Conservation (phyloP, 2,113 vertebrate genomes). For the Phoxinus phoxinus region DNA sequence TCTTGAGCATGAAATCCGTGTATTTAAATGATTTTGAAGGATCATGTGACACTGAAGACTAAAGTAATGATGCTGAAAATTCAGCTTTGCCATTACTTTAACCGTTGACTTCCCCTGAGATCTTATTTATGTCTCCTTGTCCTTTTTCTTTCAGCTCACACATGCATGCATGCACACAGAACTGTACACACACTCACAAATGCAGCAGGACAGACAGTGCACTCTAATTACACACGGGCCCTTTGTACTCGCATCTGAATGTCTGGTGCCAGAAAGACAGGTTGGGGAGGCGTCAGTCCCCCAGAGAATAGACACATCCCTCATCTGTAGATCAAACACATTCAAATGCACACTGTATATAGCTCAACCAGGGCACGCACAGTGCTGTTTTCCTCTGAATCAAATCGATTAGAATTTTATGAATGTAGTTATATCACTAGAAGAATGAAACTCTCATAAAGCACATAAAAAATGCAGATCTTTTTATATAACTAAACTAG, state of each 20-base stretch:
- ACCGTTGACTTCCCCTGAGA: not conserved
- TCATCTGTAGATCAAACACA: slow-evolving; percentile 53
- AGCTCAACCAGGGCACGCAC: slow-evolving; percentile 27
- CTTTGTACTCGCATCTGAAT: slow-evolving; percentile 3
- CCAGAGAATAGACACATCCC: slow-evolving; percentile 43
- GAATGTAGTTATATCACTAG: not conserved
- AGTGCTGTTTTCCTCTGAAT: slow-evolving; percentile 18
- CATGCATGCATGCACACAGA: slow-evolving; percentile 1
- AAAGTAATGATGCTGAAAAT: too few species aligned
- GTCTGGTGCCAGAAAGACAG: slow-evolving; percentile 14
- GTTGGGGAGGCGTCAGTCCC: slow-evolving; percentile 25
- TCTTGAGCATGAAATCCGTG: too few species aligned
- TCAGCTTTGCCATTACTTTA: not conserved
- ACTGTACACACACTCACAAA: slow-evolving; percentile 28
- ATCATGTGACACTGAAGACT: too few species aligned
- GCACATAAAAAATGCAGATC: not conserved
- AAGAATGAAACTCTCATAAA: not conserved
- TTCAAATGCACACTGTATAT: slow-evolving; percentile 53
- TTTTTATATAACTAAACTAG: not conserved
- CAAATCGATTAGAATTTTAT: slow-evolving; percentile 13
- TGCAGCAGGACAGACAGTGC: slow-evolving; percentile 5
- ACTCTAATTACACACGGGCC: slow-evolving; percentile 21
- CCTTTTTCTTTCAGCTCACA: slow-evolving; percentile 19
- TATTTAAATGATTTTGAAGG: too few species aligned
- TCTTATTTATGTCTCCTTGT: not conserved